Base-by-base conservation (phyloP, 2,113 vertebrate genomes). In the Centropristis striata region DNA sequence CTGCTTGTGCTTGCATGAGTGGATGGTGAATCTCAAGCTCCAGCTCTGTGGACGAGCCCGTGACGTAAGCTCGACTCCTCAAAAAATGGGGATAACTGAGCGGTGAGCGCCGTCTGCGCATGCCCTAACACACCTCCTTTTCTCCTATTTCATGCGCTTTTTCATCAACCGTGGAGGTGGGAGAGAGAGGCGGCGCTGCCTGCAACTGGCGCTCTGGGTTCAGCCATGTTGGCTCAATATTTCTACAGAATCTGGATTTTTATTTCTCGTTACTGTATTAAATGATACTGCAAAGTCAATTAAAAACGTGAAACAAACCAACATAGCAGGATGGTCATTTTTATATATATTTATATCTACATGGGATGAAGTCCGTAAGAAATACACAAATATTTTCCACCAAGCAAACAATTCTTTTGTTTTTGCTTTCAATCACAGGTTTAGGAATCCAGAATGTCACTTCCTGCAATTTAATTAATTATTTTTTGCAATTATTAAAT, bases 41-140 rank as follows among this genome's bases (percentile, higher is more conserved):
- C 82, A 66, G 83, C 80, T 61, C 85, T 68, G 87, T 86, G 77
- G 65, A 90, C 80, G 72, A 90, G 74, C 53, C 74, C 50, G 93
- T 94, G 93, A 95, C 94, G 93, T 93, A 91, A 95, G 60, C 65
- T 60, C 76, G 67, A 64, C 50, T 83, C 66, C 72, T 51, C 51
- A 16, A 75, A 86, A 91, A 85, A 63, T 14, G 61, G 63, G 63
- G 54, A 75, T 80, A 85, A 79, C 76, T 63, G 28, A 89, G 87
- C 84, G 82, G 84, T 64, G 28, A 49, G 50, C 1, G 1, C 1
- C 0, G 14, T 37, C 7, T 92, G 87, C 93, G 92, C 93, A 92
- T 84, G 93, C 88, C 7, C 82, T 21, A 61, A 61, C 80, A 79
- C 76, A 84, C 80, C 83, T 80, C 86, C 80, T 72, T 88, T 74